These are phyloP conservation scores for Pantherophis guttatus DNA, from an alignment of 2,113 vertebrate genomes.

Conservation along the genomic window DNA sequence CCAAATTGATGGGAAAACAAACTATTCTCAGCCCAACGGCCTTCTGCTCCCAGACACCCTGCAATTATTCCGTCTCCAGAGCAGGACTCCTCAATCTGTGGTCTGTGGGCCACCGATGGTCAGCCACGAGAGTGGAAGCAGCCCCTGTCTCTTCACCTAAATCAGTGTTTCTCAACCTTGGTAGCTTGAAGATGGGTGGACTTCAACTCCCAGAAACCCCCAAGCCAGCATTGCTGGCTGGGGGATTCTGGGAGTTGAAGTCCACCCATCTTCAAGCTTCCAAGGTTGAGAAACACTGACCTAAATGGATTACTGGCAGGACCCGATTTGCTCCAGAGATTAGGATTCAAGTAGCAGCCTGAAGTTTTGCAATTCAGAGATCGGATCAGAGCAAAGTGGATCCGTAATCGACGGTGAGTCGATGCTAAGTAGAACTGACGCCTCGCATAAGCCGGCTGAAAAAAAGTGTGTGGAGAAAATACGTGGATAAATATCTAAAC, in stretches of 20 bases:
- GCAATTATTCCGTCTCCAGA: neutral
- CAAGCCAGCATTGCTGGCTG: too few relatives aligned
- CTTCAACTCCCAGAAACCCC: too few relatives aligned
- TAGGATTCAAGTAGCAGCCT: neutral
- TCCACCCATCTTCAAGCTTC: too few relatives aligned
- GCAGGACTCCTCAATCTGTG: neutral
- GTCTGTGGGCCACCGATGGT: too few relatives aligned
- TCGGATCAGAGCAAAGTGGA: neutral
- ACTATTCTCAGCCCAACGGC: neutral
- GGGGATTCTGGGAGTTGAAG: too few relatives aligned
- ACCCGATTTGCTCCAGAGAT: neutral
- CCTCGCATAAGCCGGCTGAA: neutral
- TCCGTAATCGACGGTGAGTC: neutral
- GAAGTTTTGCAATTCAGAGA: neutral
- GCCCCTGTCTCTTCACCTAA: neutral
- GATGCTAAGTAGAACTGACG: too few relatives aligned
- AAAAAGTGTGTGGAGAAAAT: neutral
- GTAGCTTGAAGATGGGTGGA: too few relatives aligned
- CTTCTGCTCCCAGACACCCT: neutral
- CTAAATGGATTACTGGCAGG: neutral
- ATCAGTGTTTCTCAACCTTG: too few relatives aligned
- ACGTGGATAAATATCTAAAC: neutral
- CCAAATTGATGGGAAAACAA: neutral
- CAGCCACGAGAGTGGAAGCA: neutral
- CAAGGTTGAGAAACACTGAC: too few relatives aligned